phyloP scores from a whole-genome alignment of 2,113 vertebrate genomes.

The Petrocephalus zakoni region DNA sequence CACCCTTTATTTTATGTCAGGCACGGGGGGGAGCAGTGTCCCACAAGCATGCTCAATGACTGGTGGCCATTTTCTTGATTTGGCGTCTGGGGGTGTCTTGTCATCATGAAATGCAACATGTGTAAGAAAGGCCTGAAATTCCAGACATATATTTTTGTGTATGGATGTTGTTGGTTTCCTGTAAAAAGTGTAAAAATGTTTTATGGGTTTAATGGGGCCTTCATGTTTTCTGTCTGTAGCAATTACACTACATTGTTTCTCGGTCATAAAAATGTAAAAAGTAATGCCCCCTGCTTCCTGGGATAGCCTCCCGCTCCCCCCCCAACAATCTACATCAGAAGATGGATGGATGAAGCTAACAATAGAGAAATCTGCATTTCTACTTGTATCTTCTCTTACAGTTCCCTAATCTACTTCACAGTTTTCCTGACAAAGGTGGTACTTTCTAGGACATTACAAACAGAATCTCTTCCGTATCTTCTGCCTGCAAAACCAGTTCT shows the following conservation, averaged over 20 bases:
- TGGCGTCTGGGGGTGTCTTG: not conserved
- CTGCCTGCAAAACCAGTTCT: not conserved
- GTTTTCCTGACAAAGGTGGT: not conserved
- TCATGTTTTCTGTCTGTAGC: not conserved
- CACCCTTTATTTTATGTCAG: not conserved
- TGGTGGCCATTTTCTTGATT: not conserved
- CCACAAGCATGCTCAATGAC: not conserved
- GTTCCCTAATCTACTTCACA: not conserved
- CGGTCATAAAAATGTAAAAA: not conserved
- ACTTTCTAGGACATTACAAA: not conserved
- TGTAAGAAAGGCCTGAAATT: not conserved
- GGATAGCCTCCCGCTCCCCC: not conserved
- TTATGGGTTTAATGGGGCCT: not conserved
- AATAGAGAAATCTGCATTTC: not conserved
- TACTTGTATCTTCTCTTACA: not conserved
- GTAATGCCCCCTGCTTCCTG: not conserved
- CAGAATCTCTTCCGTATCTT: not conserved
- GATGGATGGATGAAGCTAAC: not conserved
- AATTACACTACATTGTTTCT: not conserved
- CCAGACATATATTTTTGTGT: not conserved
- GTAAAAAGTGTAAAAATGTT: slow-evolving; percentile 19
- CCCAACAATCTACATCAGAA: not conserved
- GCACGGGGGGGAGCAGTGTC: not conserved
- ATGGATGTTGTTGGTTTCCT: not conserved
- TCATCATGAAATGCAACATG: not conserved